phyloP scores from a whole-genome alignment of 2,888 invertebrate genomes.

The Eupithecia tripunctaria region DNA sequence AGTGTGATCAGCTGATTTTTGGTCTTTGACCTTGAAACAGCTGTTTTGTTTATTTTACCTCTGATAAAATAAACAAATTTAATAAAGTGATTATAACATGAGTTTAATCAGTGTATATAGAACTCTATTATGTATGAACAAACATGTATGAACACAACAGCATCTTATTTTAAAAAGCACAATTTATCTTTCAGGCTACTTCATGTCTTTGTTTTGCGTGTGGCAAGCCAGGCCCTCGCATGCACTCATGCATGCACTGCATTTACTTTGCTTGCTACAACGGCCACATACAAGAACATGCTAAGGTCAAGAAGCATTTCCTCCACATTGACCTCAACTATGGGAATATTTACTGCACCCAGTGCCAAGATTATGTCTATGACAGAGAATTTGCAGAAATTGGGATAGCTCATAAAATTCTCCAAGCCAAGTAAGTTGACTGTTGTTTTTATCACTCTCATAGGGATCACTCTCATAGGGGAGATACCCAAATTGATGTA shows the following conservation, averaged over 20 bases:
- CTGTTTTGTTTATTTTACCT: constrained; percentile 55
- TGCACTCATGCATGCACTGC: constrained; percentile 95
- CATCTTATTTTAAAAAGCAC: background rate
- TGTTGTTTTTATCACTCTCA: background rate
- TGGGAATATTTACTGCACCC: constrained; percentile 95
- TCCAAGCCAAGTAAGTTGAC: constrained; percentile 81
- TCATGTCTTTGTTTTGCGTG: constrained; percentile 93
- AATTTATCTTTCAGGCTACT: constrained; percentile 85
- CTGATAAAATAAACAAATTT: background rate
- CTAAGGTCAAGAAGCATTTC: constrained; percentile 91
- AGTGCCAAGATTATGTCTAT: constrained; percentile 97
- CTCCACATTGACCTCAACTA: constrained; percentile 94
- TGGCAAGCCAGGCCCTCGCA: constrained; percentile 89
- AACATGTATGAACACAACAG: background rate
- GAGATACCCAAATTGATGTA: background rate
- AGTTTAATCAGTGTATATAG: background rate
- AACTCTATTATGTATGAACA: background rate
- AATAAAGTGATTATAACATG: background rate
- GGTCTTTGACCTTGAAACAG: constrained; percentile 77
- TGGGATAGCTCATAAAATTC: constrained; percentile 79
- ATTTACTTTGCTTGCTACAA: constrained; percentile 96
- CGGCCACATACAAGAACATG: constrained; percentile 94
- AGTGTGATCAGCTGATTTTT: constrained; percentile 75
- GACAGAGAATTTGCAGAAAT: constrained; percentile 88
- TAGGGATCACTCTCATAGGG: too few species aligned